Percentiles rank a stretch among this genome's conserved stretches.
Evolutionary conservation across 2,113 vertebrate genomes (phyloP).

Genomic region (Garra rufa): DNA sequence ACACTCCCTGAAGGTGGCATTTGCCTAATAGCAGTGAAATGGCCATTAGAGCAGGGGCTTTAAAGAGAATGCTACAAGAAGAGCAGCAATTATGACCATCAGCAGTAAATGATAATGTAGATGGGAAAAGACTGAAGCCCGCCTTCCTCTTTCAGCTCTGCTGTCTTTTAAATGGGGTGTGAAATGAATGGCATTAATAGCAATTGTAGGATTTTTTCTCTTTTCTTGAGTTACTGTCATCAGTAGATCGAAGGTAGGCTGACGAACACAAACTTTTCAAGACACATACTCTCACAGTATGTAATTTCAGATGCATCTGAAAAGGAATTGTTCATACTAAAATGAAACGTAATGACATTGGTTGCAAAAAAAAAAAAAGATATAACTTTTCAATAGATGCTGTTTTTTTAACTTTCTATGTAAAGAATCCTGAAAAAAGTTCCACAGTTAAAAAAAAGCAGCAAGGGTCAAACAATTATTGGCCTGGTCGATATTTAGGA

Average conservation of each 20-base stretch:
- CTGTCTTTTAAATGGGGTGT: constrained; percentile 70
- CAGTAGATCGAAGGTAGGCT: neutral
- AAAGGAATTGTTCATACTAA: too few relatives aligned
- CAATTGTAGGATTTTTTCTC: constrained; percentile 57
- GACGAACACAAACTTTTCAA: neutral
- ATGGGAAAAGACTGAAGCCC: constrained; percentile 2
- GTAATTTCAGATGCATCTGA: neutral
- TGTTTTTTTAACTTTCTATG: too few relatives aligned
- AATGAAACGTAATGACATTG: too few relatives aligned
- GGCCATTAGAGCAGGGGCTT: constrained; percentile 48
- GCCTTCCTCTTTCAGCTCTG: constrained; percentile 34
- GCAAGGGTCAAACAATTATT: too few relatives aligned
- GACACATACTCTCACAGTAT: neutral
- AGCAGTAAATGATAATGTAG: constrained; percentile 58
- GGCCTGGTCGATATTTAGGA: too few relatives aligned
- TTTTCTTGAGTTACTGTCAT: constrained; percentile 66
- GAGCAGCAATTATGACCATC: constrained; percentile 63
- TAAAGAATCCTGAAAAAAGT: too few relatives aligned
- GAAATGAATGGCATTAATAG: constrained; percentile 76
- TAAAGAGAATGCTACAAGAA: constrained; percentile 63
- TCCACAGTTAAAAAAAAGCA: too few relatives aligned
- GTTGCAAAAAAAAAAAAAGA: too few relatives aligned
- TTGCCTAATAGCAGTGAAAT: constrained; percentile 64
- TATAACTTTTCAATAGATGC: too few relatives aligned
- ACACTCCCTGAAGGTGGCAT: constrained; percentile 59